Evolutionary conservation across 1,140 invertebrate species (phyloP), one percentile per base, ranked within the genome.

Genomic region (Pygmarrhopalites habei): DNA sequence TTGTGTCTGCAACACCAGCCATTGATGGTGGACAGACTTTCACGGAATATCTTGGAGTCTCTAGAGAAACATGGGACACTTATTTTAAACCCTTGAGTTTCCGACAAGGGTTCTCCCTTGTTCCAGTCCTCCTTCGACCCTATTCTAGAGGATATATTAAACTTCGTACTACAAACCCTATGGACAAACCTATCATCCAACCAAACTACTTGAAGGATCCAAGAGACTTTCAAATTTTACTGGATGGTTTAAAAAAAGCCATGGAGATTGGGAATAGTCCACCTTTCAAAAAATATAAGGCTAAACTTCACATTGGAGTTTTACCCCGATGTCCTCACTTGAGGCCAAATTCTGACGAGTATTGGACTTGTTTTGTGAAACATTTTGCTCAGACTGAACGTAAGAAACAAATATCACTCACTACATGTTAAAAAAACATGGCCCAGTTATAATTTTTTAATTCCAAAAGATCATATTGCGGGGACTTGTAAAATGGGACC

Each of bases 401-500:
- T n/a, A n/a, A n/a, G n/a, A n/a, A n/a, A n/a, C n/a, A n/a, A n/a
- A n/a, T n/a, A n/a, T n/a, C n/a, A n/a, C n/a, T n/a, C n/a, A n/a
- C n/a, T n/a, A n/a, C n/a, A n/a, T n/a, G n/a, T n/a, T n/a, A n/a
- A n/a, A n/a, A n/a, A n/a, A n/a, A n/a, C n/a, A n/a, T n/a, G n/a
- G n/a, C n/a, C n/a, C n/a, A n/a, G n/a, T n/a, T n/a, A n/a, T n/a
- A n/a, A n/a, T n/a, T n/a, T n/a, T n/a, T n/a, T n/a, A n/a, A n/a
- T n/a, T n/a, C n/a, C n/a, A n/a, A n/a, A n/a, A n/a, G n/a, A 80
- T 77, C 83, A 85, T 75, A 78, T 80, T 2, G 77, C 77, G 0
- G 80, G 83, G 21, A 84, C 83, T 0, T 82, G 81, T 69, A 90
- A 89, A 75, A 93, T 94, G 90, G 90, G 91, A 12, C 85, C 87